These are phyloP conservation scores for Anolis apletophallus DNA, from an alignment of 2,797 vertebrate genomes.

Conservation along the genomic window DNA sequence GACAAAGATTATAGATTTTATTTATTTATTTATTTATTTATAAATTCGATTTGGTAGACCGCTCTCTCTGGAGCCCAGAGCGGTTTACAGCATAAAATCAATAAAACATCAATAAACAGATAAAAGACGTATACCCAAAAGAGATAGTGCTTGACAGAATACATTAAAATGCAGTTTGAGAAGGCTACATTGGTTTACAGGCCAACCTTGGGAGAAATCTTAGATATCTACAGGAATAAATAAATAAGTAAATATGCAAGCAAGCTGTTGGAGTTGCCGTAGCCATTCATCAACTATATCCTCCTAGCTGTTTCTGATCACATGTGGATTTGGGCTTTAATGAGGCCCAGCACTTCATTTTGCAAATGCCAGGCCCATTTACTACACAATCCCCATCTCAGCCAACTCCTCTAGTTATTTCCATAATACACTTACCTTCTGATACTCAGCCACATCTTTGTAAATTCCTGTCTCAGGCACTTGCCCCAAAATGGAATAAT, in stretches of 20 bases:
- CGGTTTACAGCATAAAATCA: too few species aligned
- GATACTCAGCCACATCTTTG: conserved; percentile 86
- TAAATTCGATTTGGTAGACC: too few species aligned
- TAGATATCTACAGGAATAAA: too few species aligned
- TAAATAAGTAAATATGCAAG: too few species aligned
- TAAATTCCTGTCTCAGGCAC: conserved; percentile 88
- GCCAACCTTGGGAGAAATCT: too few species aligned
- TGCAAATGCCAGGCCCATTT: background rate
- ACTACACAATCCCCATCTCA: background rate
- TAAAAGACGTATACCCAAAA: too few species aligned
- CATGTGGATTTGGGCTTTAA: background rate
- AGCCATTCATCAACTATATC: background rate
- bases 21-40: too few species aligned
- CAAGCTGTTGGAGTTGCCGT: background rate
- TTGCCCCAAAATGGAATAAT: conserved; percentile 90
- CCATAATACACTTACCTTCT: conserved; percentile 78
- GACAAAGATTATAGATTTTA: background rate
- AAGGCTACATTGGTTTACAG: background rate
- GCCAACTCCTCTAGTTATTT: background rate
- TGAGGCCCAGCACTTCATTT: background rate
- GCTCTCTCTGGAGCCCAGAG: too few species aligned
- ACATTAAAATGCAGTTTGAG: background rate
- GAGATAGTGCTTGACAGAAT: background rate
- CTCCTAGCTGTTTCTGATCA: rapidly evolving
- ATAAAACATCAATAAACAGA: too few species aligned